Percentiles rank a stretch among this genome's conserved stretches.
These are phyloP conservation scores for Pantherophis alleghaniensis DNA, from an alignment of 2,797 vertebrate genomes.

Conservation along the genomic window DNA sequence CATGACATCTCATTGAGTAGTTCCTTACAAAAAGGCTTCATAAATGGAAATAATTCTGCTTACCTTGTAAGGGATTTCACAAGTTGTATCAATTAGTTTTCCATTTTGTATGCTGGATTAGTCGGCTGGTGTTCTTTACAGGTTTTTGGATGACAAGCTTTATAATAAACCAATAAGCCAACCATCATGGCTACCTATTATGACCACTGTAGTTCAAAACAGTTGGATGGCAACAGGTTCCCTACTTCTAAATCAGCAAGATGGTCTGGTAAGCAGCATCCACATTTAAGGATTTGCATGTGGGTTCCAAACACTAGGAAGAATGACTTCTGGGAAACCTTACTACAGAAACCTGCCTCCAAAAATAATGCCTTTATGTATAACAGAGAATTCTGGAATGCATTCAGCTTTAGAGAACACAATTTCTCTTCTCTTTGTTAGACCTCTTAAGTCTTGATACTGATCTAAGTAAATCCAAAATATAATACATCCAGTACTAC, in stretches of 20 bases:
- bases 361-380: background rate
- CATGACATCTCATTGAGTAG: background rate
- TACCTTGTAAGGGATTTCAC: background rate
- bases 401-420: background rate
- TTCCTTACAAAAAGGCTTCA: background rate
- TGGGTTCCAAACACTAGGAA: background rate
- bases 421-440: background rate
- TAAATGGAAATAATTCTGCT: background rate
- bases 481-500: background rate
- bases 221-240: background rate
- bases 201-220: background rate
- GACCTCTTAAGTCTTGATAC: background rate
- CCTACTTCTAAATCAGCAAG: background rate
- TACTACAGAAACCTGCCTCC: background rate
- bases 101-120: background rate
- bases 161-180: background rate
- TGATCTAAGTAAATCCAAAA: background rate
- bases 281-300: background rate
- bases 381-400: background rate
- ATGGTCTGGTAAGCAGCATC: background rate
- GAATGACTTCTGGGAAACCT: background rate
- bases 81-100: background rate
- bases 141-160: background rate
- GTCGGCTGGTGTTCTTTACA: background rate
- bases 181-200: background rate